Conservation (phyloP, 2,797 vertebrate species). For the Pogonophryne albipinna region DNA sequence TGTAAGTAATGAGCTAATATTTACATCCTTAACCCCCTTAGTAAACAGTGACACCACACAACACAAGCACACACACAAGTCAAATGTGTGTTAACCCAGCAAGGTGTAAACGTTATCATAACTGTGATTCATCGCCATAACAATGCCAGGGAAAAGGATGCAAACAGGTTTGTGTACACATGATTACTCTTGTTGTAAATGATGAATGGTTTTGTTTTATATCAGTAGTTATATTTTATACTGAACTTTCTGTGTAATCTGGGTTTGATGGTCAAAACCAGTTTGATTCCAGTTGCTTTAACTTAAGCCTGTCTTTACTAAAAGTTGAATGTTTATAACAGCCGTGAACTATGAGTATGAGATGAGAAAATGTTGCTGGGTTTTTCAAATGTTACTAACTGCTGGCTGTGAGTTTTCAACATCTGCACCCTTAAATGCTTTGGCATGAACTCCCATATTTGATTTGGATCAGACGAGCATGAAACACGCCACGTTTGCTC, state of each 20-base stretch:
- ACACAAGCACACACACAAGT: too few relatives aligned
- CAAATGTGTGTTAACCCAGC: too few relatives aligned
- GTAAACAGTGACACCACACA: too few relatives aligned
- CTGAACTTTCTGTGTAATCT: not conserved
- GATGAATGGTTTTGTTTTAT: not conserved
- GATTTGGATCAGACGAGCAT: not conserved
- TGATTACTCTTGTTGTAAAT: not conserved
- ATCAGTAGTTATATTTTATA: too few relatives aligned
- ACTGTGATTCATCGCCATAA: not conserved
- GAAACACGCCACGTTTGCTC: not conserved
- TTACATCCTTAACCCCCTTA: too few relatives aligned
- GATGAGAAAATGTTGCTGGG: not conserved
- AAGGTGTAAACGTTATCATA: not conserved
- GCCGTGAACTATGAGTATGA: not conserved
- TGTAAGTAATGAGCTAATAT: too few relatives aligned
- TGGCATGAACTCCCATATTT: not conserved
- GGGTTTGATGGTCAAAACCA: not conserved
- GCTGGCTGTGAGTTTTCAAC: not conserved
- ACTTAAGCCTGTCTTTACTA: not conserved
- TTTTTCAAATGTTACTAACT: not conserved
- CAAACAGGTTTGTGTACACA: not conserved
- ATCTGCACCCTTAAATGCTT: not conserved
- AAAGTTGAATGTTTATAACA: not conserved
- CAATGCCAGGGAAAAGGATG: not conserved
- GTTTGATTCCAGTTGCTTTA: not conserved